Conservation (phyloP, 2,797 vertebrate species). For the Craterocephalus amniculus region DNA sequence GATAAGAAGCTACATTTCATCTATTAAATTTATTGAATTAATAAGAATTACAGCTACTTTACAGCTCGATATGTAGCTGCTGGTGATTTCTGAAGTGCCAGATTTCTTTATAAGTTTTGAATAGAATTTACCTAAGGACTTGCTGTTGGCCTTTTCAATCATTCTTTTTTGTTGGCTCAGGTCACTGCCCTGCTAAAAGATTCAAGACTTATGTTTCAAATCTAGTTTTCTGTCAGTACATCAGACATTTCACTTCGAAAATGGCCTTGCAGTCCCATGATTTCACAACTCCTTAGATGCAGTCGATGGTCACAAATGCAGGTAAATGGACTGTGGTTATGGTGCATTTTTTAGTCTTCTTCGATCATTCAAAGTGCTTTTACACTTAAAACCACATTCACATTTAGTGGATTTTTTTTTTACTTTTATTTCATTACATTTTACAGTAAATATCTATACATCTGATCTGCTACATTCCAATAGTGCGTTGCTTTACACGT, state of each 20-base stretch:
- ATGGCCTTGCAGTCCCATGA: not conserved
- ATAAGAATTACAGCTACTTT: no score
- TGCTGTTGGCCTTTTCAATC: not conserved
- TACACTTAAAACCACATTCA: not conserved
- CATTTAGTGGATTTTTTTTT: no score
- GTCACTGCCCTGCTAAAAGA: constrained; percentile 3
- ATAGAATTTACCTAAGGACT: not conserved
- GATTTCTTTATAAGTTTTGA: not conserved
- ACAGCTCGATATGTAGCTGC: not conserved
- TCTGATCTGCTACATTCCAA: no score
- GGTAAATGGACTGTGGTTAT: constrained; percentile 2
- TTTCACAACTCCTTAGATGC: constrained; percentile 1
- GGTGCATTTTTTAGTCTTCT: not conserved
- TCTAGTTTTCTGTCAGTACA: not conserved
- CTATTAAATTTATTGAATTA: constrained; percentile 20
- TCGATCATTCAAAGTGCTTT: not conserved
- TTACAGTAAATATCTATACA: no score
- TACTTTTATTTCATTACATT: no score
- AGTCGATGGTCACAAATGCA: not conserved
- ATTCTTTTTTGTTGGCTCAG: not conserved
- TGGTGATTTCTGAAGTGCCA: not conserved
- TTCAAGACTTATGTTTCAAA: not conserved
- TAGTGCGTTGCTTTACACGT: no score
- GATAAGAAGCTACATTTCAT: constrained; percentile 39
- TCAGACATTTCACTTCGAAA: not conserved